Evolutionary conservation across 2,888 invertebrate genomes (phyloP).

Genomic region (Agriopis aurantiaria): DNA sequence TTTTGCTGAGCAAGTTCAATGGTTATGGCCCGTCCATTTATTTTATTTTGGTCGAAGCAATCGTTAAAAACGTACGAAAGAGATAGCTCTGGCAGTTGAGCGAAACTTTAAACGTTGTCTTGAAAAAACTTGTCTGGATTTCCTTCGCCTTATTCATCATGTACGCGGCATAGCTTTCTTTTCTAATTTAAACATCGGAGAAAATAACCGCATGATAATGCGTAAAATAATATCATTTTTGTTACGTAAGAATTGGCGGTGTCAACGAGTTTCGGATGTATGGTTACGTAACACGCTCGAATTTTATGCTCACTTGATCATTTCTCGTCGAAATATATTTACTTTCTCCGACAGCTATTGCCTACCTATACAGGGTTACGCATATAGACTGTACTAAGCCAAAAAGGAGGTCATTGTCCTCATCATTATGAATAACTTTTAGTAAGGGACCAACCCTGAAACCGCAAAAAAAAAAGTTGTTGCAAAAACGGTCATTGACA

Average conservation of each 20-base stretch:
- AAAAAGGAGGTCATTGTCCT: too few species aligned
- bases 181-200: constrained; percentile 33
- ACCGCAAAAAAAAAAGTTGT: too few species aligned
- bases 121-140: constrained; percentile 8
- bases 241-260: constrained; percentile 47
- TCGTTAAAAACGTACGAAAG: too few species aligned
- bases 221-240: constrained; percentile 44
- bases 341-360: constrained; percentile 79
- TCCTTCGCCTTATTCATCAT: constrained; percentile 24
- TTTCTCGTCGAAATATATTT: constrained; percentile 76
- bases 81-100: too few species aligned
- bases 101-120: background rate
- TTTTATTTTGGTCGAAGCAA: too few species aligned
- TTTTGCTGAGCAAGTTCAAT: too few species aligned
- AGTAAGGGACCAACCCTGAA: too few species aligned
- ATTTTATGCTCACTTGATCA: constrained; percentile 71
- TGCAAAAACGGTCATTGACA: too few species aligned
- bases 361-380: constrained; percentile 29
- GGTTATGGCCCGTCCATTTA: too few species aligned
- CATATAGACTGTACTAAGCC: too few species aligned
- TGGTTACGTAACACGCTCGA: constrained; percentile 63
- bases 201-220: constrained; percentile 36
- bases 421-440: too few species aligned
- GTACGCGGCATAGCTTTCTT: constrained; percentile 38
- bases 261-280: constrained; percentile 51